Conservation (phyloP, 2,888 invertebrate genomes). For the Aphidoletes aphidimyza region DNA sequence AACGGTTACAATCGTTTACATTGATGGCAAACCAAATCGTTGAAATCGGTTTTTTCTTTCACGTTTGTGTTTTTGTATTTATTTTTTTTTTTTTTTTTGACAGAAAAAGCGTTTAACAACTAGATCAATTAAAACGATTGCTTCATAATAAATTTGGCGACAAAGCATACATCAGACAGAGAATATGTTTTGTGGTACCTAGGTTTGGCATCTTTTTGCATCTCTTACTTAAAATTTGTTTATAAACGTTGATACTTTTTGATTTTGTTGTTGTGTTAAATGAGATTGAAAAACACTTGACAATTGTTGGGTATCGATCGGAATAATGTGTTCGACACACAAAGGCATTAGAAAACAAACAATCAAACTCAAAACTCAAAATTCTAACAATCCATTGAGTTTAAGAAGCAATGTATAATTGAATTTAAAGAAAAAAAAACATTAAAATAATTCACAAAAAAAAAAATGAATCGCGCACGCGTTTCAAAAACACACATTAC, state of each 20-base stretch:
- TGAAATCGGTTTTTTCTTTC: no score
- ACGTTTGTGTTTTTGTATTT: no score
- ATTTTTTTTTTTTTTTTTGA: background rate
- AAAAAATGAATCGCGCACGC: conserved; percentile 17
- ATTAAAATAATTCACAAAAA: no score
- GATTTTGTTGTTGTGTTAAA: background rate
- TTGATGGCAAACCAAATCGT: background rate
- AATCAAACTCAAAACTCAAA: background rate
- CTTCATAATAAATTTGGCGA: conserved; percentile 51
- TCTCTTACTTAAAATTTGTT: background rate
- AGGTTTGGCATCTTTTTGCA: conserved; percentile 45
- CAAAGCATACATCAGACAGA: conserved; percentile 25
- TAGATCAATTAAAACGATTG: conserved; percentile 24
- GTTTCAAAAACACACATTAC: conserved; percentile 6
- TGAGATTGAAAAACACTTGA: background rate
- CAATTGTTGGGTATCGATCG: background rate
- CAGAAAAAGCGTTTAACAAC: conserved; percentile 35
- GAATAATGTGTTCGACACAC: background rate
- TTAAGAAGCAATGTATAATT: background rate
- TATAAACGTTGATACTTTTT: no score
- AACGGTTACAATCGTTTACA: background rate
- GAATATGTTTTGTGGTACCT: conserved; percentile 34
- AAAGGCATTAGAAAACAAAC: background rate
- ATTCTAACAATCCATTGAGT: background rate
- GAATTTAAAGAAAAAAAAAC: no score